These are phyloP conservation scores for Bettongia penicillata DNA, from an alignment of 2,113 vertebrate genomes.

Conservation along the genomic window DNA sequence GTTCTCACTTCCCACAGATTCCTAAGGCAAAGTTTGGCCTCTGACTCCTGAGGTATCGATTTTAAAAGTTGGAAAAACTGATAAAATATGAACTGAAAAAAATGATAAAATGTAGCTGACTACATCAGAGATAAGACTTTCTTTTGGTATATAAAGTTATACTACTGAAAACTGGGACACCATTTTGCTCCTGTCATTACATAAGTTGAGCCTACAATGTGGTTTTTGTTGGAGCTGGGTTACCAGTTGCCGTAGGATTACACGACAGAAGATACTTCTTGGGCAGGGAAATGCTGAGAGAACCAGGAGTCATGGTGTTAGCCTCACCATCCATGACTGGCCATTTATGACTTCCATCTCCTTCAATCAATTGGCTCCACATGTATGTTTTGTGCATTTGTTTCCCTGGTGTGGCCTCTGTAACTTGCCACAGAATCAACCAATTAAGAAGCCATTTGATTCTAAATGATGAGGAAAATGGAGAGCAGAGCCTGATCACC, in stretches of 20 bases:
- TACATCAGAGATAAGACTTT: background rate
- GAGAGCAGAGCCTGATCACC: background rate
- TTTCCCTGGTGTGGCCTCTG: background rate
- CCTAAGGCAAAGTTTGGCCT: background rate
- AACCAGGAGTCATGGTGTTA: background rate
- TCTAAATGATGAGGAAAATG: background rate
- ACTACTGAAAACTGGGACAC: background rate
- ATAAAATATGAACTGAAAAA: background rate
- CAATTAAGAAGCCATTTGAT: background rate
- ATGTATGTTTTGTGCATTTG: background rate
- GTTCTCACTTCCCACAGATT: background rate
- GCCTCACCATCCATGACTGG: background rate
- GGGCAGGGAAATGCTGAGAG: background rate
- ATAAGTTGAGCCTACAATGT: background rate
- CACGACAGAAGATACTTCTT: background rate
- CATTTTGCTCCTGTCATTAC: background rate
- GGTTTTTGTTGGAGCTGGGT: background rate
- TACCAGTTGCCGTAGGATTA: background rate
- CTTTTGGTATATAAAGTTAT: background rate
- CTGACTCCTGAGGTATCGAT: background rate
- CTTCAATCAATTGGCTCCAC: background rate
- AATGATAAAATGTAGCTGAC: background rate
- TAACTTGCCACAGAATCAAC: background rate
- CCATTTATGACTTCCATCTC: background rate
- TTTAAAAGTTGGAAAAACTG: background rate